Conservation (phyloP, 2,888 invertebrate species). For the Iphiclides podalirius region DNA sequence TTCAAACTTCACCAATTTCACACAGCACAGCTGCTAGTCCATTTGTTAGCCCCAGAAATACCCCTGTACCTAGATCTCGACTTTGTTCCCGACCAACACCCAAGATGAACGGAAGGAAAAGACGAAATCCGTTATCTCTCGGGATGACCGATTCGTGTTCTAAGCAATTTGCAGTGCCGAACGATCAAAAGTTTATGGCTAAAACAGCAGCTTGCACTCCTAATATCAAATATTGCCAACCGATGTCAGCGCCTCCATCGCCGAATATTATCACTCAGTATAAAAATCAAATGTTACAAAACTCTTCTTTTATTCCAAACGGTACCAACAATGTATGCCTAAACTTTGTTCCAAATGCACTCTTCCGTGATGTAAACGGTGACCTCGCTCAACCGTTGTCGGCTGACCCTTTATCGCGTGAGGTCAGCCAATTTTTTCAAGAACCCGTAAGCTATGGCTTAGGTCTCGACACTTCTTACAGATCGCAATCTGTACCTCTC, state of each 20-base stretch:
- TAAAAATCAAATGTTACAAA: constrained; percentile 73
- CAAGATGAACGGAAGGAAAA: constrained; percentile 60
- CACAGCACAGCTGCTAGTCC: constrained; percentile 87
- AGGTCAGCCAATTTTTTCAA: constrained; percentile 82
- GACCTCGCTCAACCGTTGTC: constrained; percentile 61
- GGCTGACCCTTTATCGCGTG: constrained; percentile 76
- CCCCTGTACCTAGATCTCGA: constrained; percentile 85
- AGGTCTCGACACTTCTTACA: constrained; percentile 62
- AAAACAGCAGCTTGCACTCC: constrained; percentile 51
- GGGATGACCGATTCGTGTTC: constrained; percentile 53
- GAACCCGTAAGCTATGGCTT: constrained; percentile 67
- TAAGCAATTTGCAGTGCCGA: constrained; percentile 68
- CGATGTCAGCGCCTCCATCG: constrained; percentile 86
- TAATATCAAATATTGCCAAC: constrained; percentile 64
- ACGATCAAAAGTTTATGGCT: constrained; percentile 64
- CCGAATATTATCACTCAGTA: constrained; percentile 78
- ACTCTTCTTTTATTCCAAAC: constrained; percentile 58
- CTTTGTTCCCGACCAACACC: constrained; percentile 77
- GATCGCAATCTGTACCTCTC: constrained; percentile 91
- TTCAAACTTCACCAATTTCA: constrained; percentile 71
- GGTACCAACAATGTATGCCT: constrained; percentile 66
- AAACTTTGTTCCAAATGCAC: constrained; percentile 63
- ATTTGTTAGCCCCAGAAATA: constrained; percentile 90
- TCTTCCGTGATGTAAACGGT: constrained; percentile 67
- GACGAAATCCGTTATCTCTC: constrained; percentile 57